Evolutionary conservation across 2,888 invertebrate species (phyloP).

Genomic region (Drosophila colorata): DNA sequence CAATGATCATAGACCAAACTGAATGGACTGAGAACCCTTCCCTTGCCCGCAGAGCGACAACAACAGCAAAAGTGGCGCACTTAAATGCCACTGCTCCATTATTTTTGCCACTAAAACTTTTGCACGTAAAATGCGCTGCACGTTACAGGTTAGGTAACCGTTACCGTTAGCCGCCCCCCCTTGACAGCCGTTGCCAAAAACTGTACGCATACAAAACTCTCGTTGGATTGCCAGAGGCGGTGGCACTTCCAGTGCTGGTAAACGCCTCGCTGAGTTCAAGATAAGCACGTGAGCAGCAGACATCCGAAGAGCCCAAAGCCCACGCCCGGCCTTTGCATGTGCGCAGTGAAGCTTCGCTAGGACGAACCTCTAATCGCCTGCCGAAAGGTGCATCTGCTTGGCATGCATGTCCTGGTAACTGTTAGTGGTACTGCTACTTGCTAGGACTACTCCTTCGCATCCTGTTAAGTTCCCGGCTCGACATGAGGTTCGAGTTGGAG

Average conservation of each 20-base stretch:
- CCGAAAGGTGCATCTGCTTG: slow-evolving; percentile 68
- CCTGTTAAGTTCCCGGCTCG: slow-evolving; percentile 28
- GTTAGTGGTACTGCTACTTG: not conserved
- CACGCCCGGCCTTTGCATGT: not conserved
- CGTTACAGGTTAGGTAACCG: slow-evolving; percentile 53
- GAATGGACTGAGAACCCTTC: slow-evolving; percentile 35
- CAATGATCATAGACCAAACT: slow-evolving; percentile 42
- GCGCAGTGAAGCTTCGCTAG: slow-evolving; percentile 4
- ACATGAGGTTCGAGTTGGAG: slow-evolving; percentile 56
- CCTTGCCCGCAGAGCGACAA: not conserved
- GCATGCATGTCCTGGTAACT: slow-evolving; percentile 50
- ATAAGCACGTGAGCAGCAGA: slow-evolving; percentile 76
- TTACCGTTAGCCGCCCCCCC: not conserved
- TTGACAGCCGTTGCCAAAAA: slow-evolving; percentile 20
- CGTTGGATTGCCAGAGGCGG: slow-evolving; percentile 41
- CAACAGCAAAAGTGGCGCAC: slow-evolving; percentile 45
- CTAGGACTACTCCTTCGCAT: slow-evolving; percentile 11
- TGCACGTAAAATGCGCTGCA: slow-evolving; percentile 74
- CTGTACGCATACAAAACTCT: slow-evolving; percentile 42
- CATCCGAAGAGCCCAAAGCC: slow-evolving; percentile 10
- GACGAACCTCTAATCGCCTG: slow-evolving; percentile 55
- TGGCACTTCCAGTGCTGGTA: slow-evolving; percentile 51
- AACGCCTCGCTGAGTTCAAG: slow-evolving; percentile 62
- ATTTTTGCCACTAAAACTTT: slow-evolving; percentile 77
- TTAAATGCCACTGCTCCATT: slow-evolving; percentile 72